A percentile compares a stretch with the other conserved stretches of the same genome.
Conservation (phyloP, 2,797 vertebrate genomes). For the Hypotaenidia okinawae region DNA sequence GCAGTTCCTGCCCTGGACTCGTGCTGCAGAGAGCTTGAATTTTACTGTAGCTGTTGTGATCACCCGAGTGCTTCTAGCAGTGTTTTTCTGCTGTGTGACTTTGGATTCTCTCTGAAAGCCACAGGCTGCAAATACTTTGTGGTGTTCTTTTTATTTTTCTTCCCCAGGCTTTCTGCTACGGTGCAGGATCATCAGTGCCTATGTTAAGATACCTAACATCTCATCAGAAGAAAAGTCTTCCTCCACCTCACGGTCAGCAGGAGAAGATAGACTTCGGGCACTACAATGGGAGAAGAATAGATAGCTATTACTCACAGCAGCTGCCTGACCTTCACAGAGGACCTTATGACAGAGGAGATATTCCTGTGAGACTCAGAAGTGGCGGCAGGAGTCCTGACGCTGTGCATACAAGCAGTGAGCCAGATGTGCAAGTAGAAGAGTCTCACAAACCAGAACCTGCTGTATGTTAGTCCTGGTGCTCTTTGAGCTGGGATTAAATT, state of each 20-base stretch:
- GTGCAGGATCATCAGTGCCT: conserved; percentile 73
- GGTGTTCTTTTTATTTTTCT: neutral
- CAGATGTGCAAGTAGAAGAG: conserved; percentile 6
- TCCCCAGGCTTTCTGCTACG: conserved; percentile 76
- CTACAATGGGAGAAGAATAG: neutral
- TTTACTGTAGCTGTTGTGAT: rapidly evolving
- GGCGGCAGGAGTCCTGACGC: conserved; percentile 33
- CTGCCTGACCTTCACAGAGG: neutral
- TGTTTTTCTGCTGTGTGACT: neutral
- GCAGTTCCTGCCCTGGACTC: neutral
- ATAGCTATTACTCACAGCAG: neutral
- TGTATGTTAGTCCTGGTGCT: conserved; percentile 43
- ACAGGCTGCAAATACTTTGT: neutral
- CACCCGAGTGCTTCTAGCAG: neutral
- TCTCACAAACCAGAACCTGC: neutral
- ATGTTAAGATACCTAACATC: conserved; percentile 52
- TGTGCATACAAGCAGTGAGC: neutral
- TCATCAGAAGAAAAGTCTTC: conserved; percentile 32
- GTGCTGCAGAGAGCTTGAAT: neutral
- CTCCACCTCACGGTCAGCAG: neutral
- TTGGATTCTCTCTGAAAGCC: neutral
- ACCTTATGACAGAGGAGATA: conserved; percentile 59
- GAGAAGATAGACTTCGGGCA: neutral
- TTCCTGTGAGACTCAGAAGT: neutral
- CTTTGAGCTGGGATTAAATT: neutral